Conservation (phyloP, 2,113 vertebrate species). For the Paraplagusia blochii region DNA sequence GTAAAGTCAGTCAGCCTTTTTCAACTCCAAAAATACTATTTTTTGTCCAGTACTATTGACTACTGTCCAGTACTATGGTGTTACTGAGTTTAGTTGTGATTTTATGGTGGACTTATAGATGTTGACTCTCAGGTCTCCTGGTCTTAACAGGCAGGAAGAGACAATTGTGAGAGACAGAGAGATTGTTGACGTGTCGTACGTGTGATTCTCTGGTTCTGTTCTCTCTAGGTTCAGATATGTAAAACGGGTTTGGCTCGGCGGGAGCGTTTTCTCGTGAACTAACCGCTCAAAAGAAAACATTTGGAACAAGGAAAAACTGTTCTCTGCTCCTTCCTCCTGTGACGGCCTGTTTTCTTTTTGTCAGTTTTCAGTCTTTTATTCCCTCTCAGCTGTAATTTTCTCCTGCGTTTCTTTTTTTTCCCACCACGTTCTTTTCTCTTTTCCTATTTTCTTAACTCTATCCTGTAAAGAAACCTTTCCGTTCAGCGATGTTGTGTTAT, state of each 20-base stretch:
- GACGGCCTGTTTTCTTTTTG: conserved; percentile 6
- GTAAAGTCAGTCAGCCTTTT: too few species aligned
- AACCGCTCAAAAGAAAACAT: conserved; percentile 68
- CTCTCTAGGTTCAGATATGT: conserved; percentile 53
- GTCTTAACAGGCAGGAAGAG: not conserved
- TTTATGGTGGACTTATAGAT: too few species aligned
- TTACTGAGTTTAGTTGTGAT: too few species aligned
- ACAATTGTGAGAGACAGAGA: not conserved
- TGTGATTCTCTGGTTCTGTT: conserved; percentile 56
- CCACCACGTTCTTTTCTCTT: conserved; percentile 7
- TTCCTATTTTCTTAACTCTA: not conserved
- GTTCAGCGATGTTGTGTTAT: too few species aligned
- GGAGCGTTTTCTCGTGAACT: conserved; percentile 42
- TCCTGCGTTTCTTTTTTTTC: conserved; percentile 15
- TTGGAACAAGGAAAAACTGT: conserved; percentile 54
- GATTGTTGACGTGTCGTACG: conserved; percentile 20
- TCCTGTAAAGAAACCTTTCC: not conserved
- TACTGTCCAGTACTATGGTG: too few species aligned
- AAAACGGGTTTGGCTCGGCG: conserved; percentile 58
- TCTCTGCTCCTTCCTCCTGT: conserved; percentile 16
- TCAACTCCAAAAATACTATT: too few species aligned
- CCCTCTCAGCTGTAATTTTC: conserved; percentile 16
- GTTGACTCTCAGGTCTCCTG: not conserved
- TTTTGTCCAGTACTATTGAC: too few species aligned
- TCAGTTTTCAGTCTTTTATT: conserved; percentile 14